Percentiles rank a stretch among this genome's conserved stretches.
These are phyloP conservation scores for Erythrocercus mccallii DNA, from an alignment of 2,113 vertebrate species.

Conservation along the genomic window DNA sequence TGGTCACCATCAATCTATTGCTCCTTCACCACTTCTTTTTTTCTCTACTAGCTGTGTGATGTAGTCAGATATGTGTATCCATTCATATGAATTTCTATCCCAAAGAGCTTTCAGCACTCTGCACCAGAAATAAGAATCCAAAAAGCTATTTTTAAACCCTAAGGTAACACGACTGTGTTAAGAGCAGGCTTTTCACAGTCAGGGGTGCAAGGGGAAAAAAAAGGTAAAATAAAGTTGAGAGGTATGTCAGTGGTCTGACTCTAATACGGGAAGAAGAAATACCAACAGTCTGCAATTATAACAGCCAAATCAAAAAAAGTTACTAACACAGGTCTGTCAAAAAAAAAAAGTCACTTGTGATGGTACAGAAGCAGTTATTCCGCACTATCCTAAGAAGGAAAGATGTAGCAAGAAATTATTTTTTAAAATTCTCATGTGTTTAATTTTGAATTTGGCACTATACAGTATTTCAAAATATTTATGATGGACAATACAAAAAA, in stretches of 20 bases:
- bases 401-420: neutral
- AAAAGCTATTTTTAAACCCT: neutral
- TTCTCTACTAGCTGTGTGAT: neutral
- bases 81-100: neutral
- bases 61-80: neutral
- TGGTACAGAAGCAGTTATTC: neutral
- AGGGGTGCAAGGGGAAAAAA: neutral
- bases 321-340: no score
- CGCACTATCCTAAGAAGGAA: neutral
- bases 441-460: neutral
- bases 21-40: neutral
- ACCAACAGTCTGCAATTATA: neutral
- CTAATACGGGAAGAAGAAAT: neutral
- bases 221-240: neutral
- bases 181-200: neutral
- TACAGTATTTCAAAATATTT: neutral
- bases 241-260: neutral
- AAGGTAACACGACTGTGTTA: neutral
- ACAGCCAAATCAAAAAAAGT: no score
- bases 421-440: rapidly evolving
- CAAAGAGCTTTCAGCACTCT: neutral
- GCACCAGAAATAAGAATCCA: neutral
- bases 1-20: neutral
- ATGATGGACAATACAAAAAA: neutral
- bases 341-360: neutral